Evolutionary conservation across 2,888 invertebrate species (phyloP).

Genomic region (Agrotis exclamationis): DNA sequence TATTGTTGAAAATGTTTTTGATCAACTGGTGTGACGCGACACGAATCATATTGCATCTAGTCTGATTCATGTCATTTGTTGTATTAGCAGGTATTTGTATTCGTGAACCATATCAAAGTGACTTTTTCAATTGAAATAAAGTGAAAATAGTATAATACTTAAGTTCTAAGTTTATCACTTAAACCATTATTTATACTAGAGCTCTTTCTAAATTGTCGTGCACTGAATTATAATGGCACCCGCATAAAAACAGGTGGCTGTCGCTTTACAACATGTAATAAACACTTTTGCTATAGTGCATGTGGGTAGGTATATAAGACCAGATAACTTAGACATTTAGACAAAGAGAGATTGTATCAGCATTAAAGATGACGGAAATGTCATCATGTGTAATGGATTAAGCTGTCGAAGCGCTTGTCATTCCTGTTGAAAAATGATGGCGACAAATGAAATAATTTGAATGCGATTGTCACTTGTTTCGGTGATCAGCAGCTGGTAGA

Average conservation of each 20-base stretch:
- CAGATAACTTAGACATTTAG: neutral
- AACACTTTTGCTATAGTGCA: neutral
- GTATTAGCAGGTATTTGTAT: neutral
- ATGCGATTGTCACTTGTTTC: too few relatives aligned
- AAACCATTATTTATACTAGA: conserved; percentile 30
- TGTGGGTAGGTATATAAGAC: neutral
- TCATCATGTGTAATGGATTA: too few relatives aligned
- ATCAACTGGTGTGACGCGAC: too few relatives aligned
- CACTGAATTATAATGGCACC: conserved; percentile 34
- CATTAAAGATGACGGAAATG: too few relatives aligned
- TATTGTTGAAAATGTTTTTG: neutral
- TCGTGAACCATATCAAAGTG: neutral
- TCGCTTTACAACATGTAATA: neutral
- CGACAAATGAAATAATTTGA: too few relatives aligned
- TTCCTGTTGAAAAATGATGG: too few relatives aligned
- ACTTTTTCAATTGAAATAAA: neutral
- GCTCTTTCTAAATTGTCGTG: conserved; percentile 26
- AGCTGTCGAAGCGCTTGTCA: too few relatives aligned
- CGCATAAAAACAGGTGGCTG: conserved; percentile 29
- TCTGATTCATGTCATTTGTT: neutral
- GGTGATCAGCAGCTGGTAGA: too few relatives aligned
- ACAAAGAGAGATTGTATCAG: too few relatives aligned
- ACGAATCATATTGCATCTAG: too few relatives aligned
- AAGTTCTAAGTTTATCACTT: conserved; percentile 37
- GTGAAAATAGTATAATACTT: neutral